These are phyloP conservation scores for Ramazzottius varieornatus DNA, from an alignment of 2,888 invertebrate genomes.

Conservation along the genomic window DNA sequence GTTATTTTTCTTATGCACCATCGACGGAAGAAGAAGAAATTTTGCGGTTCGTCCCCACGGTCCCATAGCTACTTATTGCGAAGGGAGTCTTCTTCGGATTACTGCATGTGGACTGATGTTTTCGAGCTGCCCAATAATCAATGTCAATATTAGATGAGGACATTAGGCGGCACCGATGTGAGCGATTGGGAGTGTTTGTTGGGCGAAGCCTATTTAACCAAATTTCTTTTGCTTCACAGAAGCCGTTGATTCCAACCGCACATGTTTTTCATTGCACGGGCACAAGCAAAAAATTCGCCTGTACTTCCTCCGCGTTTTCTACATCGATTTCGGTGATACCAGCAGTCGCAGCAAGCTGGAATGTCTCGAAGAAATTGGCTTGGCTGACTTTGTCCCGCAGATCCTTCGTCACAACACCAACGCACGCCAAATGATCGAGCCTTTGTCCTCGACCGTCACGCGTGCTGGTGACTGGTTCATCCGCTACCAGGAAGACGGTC, in stretches of 20 bases:
- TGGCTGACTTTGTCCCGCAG: neutral
- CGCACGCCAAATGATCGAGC: neutral
- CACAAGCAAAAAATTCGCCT: neutral
- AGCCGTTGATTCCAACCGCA: neutral
- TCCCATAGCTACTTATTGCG: too few relatives aligned
- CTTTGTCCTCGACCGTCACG: neutral
- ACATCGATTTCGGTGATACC: neutral
- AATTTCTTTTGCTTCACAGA: neutral
- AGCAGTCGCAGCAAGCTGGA: neutral
- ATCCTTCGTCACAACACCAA: neutral
- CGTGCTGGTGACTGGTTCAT: constrained; percentile 2
- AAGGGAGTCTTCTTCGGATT: too few relatives aligned
- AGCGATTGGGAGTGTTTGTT: too few relatives aligned
- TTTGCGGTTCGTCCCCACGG: too few relatives aligned
- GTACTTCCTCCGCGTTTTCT: neutral
- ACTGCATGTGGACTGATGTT: too few relatives aligned
- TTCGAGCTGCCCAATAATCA: too few relatives aligned
- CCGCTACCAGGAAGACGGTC: neutral
- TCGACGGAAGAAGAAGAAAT: too few relatives aligned
- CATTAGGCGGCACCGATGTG: too few relatives aligned
- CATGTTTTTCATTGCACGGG: neutral
- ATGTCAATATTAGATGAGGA: too few relatives aligned
- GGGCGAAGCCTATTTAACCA: too few relatives aligned
- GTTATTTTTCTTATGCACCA: too few relatives aligned
- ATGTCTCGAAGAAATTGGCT: neutral